These are phyloP conservation scores for Zaprionus davidi DNA, from an alignment of 1,140 invertebrate species.

Conservation along the genomic window DNA sequence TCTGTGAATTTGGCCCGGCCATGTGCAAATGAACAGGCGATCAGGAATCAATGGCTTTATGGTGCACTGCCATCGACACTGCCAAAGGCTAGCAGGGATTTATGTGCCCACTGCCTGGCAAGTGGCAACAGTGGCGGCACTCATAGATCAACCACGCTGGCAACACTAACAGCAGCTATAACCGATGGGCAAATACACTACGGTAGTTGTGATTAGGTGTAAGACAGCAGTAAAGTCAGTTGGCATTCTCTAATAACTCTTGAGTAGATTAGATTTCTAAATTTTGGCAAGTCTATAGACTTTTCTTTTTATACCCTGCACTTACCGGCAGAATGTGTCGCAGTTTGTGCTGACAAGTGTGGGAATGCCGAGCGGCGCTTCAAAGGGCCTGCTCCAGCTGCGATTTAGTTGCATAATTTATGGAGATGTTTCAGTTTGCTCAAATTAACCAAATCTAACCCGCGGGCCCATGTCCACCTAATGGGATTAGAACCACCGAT, in stretches of 20 bases:
- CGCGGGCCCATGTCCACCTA: constrained; percentile 31
- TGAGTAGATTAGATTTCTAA: background rate
- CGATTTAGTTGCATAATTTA: constrained; percentile 69
- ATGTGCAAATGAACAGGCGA: constrained; percentile 68
- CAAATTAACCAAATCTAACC: constrained; percentile 71
- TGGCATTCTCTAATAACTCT: too few relatives aligned
- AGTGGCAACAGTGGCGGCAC: constrained; percentile 60
- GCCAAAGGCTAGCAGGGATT: constrained; percentile 50
- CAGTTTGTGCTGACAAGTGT: constrained; percentile 68
- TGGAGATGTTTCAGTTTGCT: constrained; percentile 38
- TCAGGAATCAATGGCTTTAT: constrained; percentile 49
- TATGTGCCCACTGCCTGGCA: constrained; percentile 62
- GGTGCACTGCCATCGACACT: constrained; percentile 23
- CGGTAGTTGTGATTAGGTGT: background rate
- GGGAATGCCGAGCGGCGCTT: constrained; percentile 67
- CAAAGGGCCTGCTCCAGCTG: constrained; percentile 45
- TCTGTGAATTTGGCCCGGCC: constrained; percentile 60
- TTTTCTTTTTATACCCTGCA: constrained; percentile 2
- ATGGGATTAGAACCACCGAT: constrained; percentile 58
- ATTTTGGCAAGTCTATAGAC: constrained; percentile 12
- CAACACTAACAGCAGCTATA: background rate
- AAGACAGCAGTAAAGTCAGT: background rate
- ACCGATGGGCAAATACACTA: constrained; percentile 35
- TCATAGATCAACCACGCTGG: constrained; percentile 40
- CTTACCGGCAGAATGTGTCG: constrained; percentile 36